A percentile compares a stretch with the other conserved stretches of the same genome.
Evolutionary conservation across 2,888 invertebrate genomes (phyloP).

Genomic region (Ethmia dodecea): DNA sequence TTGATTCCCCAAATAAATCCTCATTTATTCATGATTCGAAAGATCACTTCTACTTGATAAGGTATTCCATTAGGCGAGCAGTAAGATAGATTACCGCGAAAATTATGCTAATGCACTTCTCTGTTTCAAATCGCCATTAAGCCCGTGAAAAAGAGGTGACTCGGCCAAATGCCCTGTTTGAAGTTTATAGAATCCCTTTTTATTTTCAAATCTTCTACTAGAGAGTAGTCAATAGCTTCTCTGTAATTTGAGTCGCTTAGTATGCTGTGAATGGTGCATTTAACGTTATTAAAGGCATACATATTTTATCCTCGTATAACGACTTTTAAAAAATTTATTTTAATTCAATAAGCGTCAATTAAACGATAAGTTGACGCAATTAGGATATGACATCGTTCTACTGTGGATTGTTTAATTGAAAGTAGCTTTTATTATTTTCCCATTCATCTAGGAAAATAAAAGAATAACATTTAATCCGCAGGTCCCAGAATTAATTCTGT

Average conservation of each 20-base stretch:
- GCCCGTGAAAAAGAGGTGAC: constrained; percentile 54
- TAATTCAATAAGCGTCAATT: too few species aligned
- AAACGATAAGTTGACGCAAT: too few species aligned
- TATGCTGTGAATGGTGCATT: too few species aligned
- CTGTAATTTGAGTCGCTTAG: background rate
- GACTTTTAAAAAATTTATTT: too few species aligned
- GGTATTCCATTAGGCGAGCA: constrained; percentile 37
- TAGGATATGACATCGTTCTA: too few species aligned
- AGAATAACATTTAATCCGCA: too few species aligned
- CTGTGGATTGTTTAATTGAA: too few species aligned
- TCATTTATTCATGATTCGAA: constrained; percentile 9
- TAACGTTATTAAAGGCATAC: too few species aligned
- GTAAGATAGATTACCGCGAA: constrained; percentile 38
- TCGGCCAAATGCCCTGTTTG: constrained; percentile 26
- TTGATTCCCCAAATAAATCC: constrained; percentile 8
- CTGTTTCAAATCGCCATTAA: constrained; percentile 53
- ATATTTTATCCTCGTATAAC: too few species aligned
- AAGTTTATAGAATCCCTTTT: constrained; percentile 21
- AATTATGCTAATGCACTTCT: constrained; percentile 55
- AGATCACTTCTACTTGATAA: constrained; percentile 33
- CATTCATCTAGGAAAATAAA: too few species aligned
- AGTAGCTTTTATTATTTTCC: too few species aligned
- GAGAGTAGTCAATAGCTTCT: background rate
- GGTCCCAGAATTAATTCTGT: too few species aligned
- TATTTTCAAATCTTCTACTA: constrained; percentile 27